A percentile compares a stretch with the other conserved stretches of the same genome.
phyloP scores from a whole-genome alignment of 2,113 vertebrate species.

The Myrmecobius fasciatus region DNA sequence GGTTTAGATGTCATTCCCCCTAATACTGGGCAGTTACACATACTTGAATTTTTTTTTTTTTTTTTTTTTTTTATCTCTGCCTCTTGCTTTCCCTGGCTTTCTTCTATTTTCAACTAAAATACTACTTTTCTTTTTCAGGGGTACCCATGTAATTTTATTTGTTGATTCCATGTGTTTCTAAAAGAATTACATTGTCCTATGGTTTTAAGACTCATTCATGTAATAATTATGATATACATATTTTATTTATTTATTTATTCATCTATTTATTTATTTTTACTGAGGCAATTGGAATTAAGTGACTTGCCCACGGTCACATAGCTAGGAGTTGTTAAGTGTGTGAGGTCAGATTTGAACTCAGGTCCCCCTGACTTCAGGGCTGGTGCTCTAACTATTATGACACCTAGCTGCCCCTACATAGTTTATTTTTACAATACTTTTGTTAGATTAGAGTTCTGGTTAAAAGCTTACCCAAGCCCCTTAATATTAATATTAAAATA shows the following conservation, averaged over 20 bases:
- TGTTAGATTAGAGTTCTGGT: constrained; percentile 7
- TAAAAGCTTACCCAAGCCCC: not conserved
- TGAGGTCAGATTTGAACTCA: no score
- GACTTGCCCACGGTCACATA: no score
- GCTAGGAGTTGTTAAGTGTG: no score
- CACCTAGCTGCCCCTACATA: no score
- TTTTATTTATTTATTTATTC: not conserved
- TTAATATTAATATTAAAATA: constrained; percentile 34
- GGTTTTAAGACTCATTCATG: not conserved
- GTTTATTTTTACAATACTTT: not conserved
- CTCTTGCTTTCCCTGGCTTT: not conserved
- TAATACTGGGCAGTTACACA: not conserved
- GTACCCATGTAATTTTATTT: not conserved
- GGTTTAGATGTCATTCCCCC: not conserved
- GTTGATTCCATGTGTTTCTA: not conserved
- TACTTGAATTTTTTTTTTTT: not conserved
- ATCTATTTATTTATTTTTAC: no score
- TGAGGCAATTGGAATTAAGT: no score
- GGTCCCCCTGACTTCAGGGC: no score
- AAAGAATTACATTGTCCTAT: not conserved
- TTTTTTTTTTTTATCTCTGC: not conserved
- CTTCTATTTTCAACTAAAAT: not conserved
- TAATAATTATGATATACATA: accelerated
- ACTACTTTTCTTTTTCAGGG: not conserved
- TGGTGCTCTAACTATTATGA: no score